phyloP scores from a whole-genome alignment of 35 echinoderm and acorn worm species.

The Holothuria glaberrima region DNA sequence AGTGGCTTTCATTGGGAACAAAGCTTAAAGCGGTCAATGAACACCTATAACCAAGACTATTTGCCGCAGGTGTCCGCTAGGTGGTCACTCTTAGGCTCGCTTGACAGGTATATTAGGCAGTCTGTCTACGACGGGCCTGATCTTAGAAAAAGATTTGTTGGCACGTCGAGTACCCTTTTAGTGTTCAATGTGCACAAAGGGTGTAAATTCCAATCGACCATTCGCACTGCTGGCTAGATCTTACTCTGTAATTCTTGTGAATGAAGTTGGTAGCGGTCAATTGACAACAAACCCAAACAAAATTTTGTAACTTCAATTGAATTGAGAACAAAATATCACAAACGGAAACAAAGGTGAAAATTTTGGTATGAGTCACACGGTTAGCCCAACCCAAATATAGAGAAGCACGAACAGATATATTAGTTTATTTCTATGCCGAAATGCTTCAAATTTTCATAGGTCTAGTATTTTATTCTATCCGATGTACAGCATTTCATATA shows the following conservation, averaged over 20 bases:
- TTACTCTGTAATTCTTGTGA: not conserved
- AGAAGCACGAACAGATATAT: no score
- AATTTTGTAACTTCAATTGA: no score
- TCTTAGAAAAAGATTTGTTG: not conserved
- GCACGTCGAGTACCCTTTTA: slow-evolving; percentile 30
- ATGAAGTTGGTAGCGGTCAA: not conserved
- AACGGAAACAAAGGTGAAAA: not conserved
- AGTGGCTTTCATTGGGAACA: not conserved
- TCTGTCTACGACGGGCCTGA: not conserved
- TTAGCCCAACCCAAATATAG: not conserved
- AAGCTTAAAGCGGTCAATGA: slow-evolving; percentile 34
- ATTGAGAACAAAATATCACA: not conserved
- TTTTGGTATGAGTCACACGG: not conserved
- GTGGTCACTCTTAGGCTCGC: not conserved
- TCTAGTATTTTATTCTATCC: no score
- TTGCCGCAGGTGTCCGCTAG: slow-evolving; percentile 42
- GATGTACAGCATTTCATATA: no score
- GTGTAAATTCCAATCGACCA: slow-evolving; percentile 29
- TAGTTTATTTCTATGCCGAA: no score
- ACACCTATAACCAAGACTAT: slow-evolving; percentile 18
- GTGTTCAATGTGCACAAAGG: not conserved
- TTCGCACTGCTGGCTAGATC: not conserved
- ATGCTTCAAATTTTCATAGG: no score
- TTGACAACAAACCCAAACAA: no score
- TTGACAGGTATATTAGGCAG: slow-evolving; percentile 49